Percentiles rank a stretch among this genome's conserved stretches.
Conservation (phyloP, 1,140 invertebrate genomes). For the Megalopta genalis region DNA sequence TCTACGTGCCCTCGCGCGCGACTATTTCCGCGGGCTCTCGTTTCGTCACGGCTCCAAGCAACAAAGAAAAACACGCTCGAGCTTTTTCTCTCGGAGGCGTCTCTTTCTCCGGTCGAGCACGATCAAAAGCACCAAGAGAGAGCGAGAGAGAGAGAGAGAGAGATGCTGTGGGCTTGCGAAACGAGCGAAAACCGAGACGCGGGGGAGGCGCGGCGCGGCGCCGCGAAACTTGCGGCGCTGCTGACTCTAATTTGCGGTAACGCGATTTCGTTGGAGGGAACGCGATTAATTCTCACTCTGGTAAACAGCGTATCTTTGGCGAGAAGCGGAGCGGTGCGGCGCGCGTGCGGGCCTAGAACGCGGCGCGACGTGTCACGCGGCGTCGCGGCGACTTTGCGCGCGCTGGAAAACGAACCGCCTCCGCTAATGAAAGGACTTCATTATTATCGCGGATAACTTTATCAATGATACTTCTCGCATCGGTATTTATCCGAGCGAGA, state of each 20-base stretch:
- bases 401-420: not conserved
- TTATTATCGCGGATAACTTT: constrained; percentile 16
- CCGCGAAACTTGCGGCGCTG: not conserved
- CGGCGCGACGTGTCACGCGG: too few species aligned
- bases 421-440: constrained; percentile 12
- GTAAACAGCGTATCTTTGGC: not conserved
- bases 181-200: too few species aligned
- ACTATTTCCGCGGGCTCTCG: not conserved
- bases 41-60: not conserved
- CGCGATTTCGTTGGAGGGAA: not conserved
- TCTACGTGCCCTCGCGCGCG: not conserved
- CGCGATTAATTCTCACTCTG: constrained; percentile 4
- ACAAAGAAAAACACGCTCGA: not conserved
- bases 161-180: too few species aligned
- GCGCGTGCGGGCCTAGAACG: too few species aligned
- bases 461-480: constrained; percentile 28
- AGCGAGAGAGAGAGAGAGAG: too few species aligned
- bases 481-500: constrained; percentile 31
- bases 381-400: not conserved
- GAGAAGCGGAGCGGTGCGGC: too few species aligned
- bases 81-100: too few species aligned
- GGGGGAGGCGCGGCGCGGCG: not conserved
- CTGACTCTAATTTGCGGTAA: not conserved
- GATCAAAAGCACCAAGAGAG: too few species aligned
- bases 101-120: not conserved